A percentile compares a stretch with the other conserved stretches of the same genome.
Conservation (phyloP, 1,140 invertebrate genomes). For the Plodia interpunctella region DNA sequence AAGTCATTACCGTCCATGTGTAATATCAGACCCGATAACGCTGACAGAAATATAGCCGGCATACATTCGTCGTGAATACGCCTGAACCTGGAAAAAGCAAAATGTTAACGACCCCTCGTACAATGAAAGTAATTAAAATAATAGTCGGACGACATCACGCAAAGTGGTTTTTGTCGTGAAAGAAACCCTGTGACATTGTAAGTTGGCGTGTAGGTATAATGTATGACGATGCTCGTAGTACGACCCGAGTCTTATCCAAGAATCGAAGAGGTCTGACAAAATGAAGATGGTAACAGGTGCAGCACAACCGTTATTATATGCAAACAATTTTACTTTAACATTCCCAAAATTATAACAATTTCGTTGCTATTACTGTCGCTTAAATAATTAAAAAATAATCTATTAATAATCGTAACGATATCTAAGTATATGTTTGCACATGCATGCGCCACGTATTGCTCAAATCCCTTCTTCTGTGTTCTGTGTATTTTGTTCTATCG, state of each 20-base stretch:
- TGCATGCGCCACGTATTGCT: no score
- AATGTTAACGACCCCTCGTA: slow-evolving; percentile 50
- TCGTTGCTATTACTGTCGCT: no score
- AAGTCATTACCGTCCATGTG: slow-evolving; percentile 40
- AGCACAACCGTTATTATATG: no score
- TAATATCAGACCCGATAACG: slow-evolving; percentile 30
- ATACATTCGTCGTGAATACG: slow-evolving; percentile 44
- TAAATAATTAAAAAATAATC: no score
- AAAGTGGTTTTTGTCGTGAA: slow-evolving; percentile 48
- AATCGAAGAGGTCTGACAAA: slow-evolving; percentile 9
- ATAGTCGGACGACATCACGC: slow-evolving; percentile 64
- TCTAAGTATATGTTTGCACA: no score
- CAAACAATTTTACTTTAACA: no score
- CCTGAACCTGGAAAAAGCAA: slow-evolving; percentile 44
- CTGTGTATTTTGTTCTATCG: slow-evolving; percentile 9
- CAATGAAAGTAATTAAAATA: slow-evolving; percentile 72
- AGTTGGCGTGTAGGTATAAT: slow-evolving; percentile 22
- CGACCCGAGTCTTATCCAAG: slow-evolving; percentile 13
- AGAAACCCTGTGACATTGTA: slow-evolving; percentile 35
- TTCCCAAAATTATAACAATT: no score
- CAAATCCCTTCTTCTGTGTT: not conserved
- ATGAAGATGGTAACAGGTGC: no score
- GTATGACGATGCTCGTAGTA: slow-evolving; percentile 22
- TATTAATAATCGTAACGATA: no score
- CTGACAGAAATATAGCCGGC: slow-evolving; percentile 34